A percentile compares a stretch with the other conserved stretches of the same genome.
phyloP scores from a whole-genome alignment of 2,797 vertebrate species.

The Sebastes melanostomus region DNA sequence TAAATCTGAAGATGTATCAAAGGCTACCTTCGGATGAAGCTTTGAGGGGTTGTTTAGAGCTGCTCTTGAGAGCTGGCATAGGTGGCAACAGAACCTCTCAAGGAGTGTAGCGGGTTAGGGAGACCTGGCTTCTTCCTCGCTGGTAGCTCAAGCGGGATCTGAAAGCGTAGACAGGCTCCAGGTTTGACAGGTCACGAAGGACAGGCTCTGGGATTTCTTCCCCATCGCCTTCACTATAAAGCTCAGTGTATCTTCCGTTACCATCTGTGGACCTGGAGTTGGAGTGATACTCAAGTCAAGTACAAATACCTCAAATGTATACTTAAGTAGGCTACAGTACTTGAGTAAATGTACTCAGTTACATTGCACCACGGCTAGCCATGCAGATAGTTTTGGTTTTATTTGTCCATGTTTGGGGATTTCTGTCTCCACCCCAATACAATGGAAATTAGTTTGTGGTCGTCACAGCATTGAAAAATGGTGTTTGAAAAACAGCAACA shows the following conservation, averaged over 20 bases:
- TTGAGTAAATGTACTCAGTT: too few species aligned
- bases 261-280: not conserved
- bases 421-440: not conserved
- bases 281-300: not conserved
- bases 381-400: too few species aligned
- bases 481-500: not conserved
- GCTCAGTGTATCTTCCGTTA: too few species aligned
- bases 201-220: not conserved
- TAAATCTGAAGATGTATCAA: not conserved
- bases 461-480: not conserved
- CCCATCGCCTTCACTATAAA: not conserved
- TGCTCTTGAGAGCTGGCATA: too few species aligned
- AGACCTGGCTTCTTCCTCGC: not conserved
- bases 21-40: not conserved
- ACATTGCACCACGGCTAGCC: too few species aligned
- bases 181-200: not conserved
- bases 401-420: too few species aligned
- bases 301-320: too few species aligned
- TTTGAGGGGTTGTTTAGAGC: not conserved
- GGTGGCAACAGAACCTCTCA: not conserved
- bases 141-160: not conserved
- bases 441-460: not conserved
- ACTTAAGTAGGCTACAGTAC: too few species aligned
- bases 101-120: not conserved
- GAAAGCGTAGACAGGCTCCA: not conserved